Base-by-base conservation (phyloP, 2,888 invertebrate genomes). In the Torymus auratus region DNA sequence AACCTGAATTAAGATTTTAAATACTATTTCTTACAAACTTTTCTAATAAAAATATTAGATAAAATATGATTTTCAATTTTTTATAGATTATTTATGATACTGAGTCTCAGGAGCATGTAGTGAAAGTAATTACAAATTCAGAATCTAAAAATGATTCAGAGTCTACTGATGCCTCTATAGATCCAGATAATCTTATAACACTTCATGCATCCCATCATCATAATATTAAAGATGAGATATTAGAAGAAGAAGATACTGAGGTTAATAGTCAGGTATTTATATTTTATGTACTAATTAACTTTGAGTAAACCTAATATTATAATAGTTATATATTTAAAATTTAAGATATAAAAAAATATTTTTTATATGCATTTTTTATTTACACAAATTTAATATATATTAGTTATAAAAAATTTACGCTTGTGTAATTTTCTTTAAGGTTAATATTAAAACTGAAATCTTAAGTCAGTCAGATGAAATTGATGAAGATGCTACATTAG, bases 1-100 rank as follows among this genome's bases (percentile, higher is more conserved):
- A 41, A 7, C 7, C 7, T 5, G 41, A 41, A 41, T 41, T 41
- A 41, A 41, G 0, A 41, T 41, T 41, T 41, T 10, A 41, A 41
- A 7, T 41, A 41, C 41, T 41, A 41, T 41, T 41, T 41, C 41
- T 41, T 41, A 41, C 41, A 41, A 41, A 41, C 7, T 76, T 62
- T 69, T 61, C 3, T 62, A 17, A 69, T 50, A 50, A 41, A 12
- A 13, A 15, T 61, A 14, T 15, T 53, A 23, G 15, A 28, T 56
- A 23, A 20, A 52, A 20, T 52, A n/a, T 20, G 61, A 56, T 23
- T 61, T 20, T 41, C 7, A 4, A 41, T 41, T 56, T 68, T 55
- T 82, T 60, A 5, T 55, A 82, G 82, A 75, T 80, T 72, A 80
- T 80, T 58, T 82, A 71, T 55, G 80, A 82, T 60, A 71, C 56